These are phyloP conservation scores for Darwinula stevensoni DNA, from an alignment of 2,888 invertebrate species.

Conservation along the genomic window DNA sequence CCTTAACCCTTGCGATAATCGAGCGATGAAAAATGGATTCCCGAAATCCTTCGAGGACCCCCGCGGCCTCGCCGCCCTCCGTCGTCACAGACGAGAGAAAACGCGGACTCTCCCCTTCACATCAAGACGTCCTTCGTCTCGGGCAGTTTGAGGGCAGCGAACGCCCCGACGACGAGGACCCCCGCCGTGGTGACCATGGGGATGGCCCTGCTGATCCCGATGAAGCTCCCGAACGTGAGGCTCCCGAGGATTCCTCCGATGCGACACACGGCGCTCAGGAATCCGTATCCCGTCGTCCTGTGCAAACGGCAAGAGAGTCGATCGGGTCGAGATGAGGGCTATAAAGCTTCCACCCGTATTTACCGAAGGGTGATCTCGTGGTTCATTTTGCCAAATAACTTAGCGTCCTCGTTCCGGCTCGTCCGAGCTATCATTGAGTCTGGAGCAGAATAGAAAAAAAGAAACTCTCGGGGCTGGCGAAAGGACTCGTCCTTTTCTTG, in stretches of 20 bases:
- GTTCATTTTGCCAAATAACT: too few species aligned
- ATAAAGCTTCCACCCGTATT: not conserved
- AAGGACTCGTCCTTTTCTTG: too few species aligned
- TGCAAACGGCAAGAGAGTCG: conserved; percentile 7
- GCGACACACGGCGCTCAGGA: conserved; percentile 18
- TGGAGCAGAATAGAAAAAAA: too few species aligned
- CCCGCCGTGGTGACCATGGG: conserved; percentile 19
- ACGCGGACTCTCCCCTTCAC: conserved; percentile 9
- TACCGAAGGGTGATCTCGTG: too few species aligned
- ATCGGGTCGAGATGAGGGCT: not conserved
- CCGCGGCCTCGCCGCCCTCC: too few species aligned
- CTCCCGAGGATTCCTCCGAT: conserved; percentile 19
- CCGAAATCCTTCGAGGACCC: too few species aligned
- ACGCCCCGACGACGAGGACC: conserved; percentile 17
- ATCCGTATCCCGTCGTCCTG: conserved; percentile 20
- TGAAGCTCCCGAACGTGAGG: conserved; percentile 17
- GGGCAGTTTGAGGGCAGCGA: conserved; percentile 17
- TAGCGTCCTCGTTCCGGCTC: too few species aligned
- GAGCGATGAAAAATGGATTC: too few species aligned
- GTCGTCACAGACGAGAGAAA: too few species aligned
- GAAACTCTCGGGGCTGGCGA: too few species aligned
- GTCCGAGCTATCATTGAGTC: too few species aligned
- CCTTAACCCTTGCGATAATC: too few species aligned
- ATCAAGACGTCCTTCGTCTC: conserved; percentile 19
- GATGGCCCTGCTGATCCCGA: conserved; percentile 16